Conservation (phyloP, 1,140 invertebrate genomes). For the Phymastichus coffea region DNA sequence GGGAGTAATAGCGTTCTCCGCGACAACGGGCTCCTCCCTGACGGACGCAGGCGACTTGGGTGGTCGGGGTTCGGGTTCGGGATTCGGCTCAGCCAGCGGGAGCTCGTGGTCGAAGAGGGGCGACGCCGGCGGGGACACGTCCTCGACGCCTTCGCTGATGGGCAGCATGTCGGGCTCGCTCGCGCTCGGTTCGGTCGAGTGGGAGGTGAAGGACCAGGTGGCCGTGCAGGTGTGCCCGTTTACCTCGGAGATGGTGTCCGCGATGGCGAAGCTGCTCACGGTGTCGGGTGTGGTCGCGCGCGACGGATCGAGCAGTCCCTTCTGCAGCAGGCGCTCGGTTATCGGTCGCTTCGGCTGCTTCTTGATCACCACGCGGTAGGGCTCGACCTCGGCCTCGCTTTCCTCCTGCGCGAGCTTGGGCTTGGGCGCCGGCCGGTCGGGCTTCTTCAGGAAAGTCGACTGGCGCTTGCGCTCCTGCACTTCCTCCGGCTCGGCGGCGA, state of each 20-base stretch:
- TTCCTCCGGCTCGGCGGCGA: slow-evolving; percentile 51
- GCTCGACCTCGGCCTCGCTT: slow-evolving; percentile 37
- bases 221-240: slow-evolving; percentile 21
- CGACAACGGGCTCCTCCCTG: background rate
- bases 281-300: slow-evolving; percentile 40
- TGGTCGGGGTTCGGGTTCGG: background rate
- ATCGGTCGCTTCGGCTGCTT: slow-evolving; percentile 54
- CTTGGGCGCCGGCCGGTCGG: slow-evolving; percentile 63
- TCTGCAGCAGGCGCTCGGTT: slow-evolving; percentile 45
- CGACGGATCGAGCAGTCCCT: slow-evolving; percentile 42
- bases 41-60: background rate
- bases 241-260: slow-evolving; percentile 50
- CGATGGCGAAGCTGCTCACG: slow-evolving; percentile 12
- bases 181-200: background rate
- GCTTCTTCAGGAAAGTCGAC: slow-evolving; percentile 73
- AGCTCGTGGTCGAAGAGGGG: background rate
- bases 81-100: background rate
- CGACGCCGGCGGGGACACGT: background rate
- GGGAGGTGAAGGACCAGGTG: background rate
- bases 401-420: slow-evolving; percentile 46
- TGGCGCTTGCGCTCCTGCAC: slow-evolving; percentile 61
- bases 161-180: slow-evolving; percentile 3
- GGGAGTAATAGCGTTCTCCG: background rate
- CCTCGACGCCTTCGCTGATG: background rate
- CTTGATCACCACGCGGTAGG: slow-evolving; percentile 57